These are phyloP conservation scores for Drosophila ezoana DNA, from an alignment of 2,888 invertebrate genomes.

Conservation along the genomic window DNA sequence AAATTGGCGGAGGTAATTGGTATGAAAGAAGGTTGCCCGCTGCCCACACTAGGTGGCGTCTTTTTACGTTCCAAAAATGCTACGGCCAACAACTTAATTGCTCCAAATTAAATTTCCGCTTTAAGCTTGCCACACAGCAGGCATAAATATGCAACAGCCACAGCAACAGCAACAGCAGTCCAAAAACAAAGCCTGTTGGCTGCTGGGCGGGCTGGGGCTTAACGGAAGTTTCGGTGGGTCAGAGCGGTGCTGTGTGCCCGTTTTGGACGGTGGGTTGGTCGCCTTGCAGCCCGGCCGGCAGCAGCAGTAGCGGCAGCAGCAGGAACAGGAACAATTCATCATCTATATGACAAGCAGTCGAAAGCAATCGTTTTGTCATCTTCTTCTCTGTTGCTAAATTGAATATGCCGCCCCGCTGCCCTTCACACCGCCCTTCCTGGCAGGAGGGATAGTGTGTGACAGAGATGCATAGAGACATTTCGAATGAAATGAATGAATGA, in stretches of 20 bases:
- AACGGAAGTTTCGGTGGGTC: constrained; percentile 32
- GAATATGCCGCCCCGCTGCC: constrained; percentile 75
- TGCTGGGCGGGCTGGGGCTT: constrained; percentile 28
- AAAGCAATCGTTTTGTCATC: constrained; percentile 85
- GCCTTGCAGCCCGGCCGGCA: constrained; percentile 24
- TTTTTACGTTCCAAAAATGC: constrained; percentile 42
- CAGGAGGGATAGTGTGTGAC: constrained; percentile 19
- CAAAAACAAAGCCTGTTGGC: constrained; percentile 42
- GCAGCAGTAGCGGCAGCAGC: constrained; percentile 17
- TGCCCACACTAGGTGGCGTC: constrained; percentile 29
- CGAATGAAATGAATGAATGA: constrained; percentile 76
- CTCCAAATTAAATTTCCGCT: constrained; percentile 76
- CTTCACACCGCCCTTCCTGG: neutral
- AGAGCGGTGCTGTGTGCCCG: neutral
- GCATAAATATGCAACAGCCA: constrained; percentile 70
- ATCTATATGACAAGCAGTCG: constrained; percentile 82
- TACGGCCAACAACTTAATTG: constrained; percentile 57
- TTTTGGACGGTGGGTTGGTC: constrained; percentile 6
- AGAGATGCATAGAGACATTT: constrained; percentile 47
- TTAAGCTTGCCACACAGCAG: constrained; percentile 58
- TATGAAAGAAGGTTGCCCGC: constrained; percentile 6
- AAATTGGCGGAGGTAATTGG: neutral
- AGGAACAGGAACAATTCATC: constrained; percentile 80
- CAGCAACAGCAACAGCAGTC: constrained; percentile 21
- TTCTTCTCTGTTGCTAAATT: constrained; percentile 84